Evolutionary conservation across 2,797 vertebrate genomes (phyloP).

Genomic region (Clarias platycephalus): DNA sequence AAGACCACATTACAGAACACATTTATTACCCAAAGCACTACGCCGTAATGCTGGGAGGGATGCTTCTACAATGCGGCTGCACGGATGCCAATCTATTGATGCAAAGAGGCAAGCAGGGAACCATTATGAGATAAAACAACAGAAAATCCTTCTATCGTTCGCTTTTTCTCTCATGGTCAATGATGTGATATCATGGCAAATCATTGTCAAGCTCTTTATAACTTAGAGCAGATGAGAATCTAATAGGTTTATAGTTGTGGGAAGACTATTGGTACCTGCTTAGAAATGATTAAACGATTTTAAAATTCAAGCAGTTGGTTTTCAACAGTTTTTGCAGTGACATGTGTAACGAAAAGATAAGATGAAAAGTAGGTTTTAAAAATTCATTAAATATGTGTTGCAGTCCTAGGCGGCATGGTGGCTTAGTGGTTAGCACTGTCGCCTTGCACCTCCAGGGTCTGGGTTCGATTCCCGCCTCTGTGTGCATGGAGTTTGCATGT

Average conservation of each 20-base stretch:
- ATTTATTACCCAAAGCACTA: conserved; percentile 74
- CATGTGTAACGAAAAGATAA: background rate
- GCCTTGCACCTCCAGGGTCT: no score
- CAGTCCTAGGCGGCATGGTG: no score
- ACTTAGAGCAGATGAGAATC: conserved; percentile 1
- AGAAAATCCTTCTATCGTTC: conserved; percentile 34
- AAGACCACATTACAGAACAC: conserved; percentile 67
- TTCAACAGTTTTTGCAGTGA: background rate
- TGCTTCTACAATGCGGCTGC: conserved; percentile 66
- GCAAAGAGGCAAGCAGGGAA: conserved; percentile 41
- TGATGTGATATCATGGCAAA: conserved; percentile 23
- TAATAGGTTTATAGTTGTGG: background rate
- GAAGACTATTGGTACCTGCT: background rate
- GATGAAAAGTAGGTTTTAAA: background rate
- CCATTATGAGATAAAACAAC: conserved; percentile 56
- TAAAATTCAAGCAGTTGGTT: background rate
- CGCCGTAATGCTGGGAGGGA: conserved; percentile 63
- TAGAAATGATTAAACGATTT: background rate
- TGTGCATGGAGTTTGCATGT: no score
- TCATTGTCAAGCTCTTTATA: background rate
- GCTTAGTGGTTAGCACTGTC: no score
- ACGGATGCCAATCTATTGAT: conserved; percentile 42
- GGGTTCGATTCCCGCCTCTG: no score
- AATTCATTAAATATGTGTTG: background rate
- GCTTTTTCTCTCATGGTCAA: conserved; percentile 28